Evolutionary conservation across 1,140 invertebrate species (phyloP).

Genomic region (Aporrectodea caliginosa): DNA sequence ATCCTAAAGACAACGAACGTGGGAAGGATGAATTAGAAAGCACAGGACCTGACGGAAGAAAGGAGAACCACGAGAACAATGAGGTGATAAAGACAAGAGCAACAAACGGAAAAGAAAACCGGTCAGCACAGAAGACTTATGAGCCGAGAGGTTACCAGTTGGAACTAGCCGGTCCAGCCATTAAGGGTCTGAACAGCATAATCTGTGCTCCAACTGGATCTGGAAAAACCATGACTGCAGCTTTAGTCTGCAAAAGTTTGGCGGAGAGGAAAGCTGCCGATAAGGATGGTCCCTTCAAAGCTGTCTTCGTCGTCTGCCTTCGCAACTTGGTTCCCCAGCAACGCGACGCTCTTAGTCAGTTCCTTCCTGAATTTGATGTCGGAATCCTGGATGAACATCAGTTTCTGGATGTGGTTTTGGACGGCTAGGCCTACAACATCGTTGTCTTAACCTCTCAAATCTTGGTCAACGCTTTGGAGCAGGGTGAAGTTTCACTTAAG

Average conservation of each 20-base stretch:
- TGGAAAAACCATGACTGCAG: slow-evolving; percentile 42
- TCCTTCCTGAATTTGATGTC: not conserved
- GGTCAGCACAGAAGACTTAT: no score
- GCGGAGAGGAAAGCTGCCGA: no score
- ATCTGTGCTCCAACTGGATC: slow-evolving; percentile 43
- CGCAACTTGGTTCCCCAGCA: not conserved
- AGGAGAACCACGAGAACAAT: no score
- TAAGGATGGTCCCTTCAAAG: not conserved
- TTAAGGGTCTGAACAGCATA: slow-evolving; percentile 39
- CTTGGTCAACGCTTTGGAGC: slow-evolving; percentile 37
- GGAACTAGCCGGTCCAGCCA: slow-evolving; percentile 37
- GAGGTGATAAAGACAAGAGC: no score
- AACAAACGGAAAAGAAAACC: no score
- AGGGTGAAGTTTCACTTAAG: slow-evolving; percentile 8
- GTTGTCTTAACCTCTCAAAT: slow-evolving; percentile 47
- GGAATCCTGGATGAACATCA: not conserved
- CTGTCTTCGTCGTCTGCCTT: slow-evolving; percentile 2
- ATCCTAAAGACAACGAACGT: no score
- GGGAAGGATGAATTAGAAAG: no score
- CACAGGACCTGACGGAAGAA: no score
- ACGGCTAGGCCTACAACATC: slow-evolving; percentile 37
- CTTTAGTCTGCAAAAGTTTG: slow-evolving; percentile 27
- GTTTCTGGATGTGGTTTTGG: slow-evolving; percentile 5
- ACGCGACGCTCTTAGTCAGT: not conserved
- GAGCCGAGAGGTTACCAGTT: slow-evolving; percentile 39